Evolutionary conservation across 2,888 invertebrate species (phyloP).

Genomic region (Meiosimyza decipiens): DNA sequence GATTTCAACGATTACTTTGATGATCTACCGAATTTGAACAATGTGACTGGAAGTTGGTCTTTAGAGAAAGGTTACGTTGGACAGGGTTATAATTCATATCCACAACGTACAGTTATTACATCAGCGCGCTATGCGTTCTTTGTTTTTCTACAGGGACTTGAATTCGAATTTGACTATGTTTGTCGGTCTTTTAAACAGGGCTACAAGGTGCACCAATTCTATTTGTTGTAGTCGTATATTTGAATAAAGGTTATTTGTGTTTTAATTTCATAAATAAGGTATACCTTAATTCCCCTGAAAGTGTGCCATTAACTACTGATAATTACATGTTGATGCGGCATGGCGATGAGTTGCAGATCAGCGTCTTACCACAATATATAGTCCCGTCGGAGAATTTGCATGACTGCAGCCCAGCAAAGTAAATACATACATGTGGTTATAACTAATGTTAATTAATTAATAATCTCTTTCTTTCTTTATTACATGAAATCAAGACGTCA

Average conservation of each 20-base stretch:
- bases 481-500: no score
- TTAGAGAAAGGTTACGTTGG: conserved; percentile 73
- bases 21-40: conserved; percentile 47
- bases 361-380: conserved; percentile 79
- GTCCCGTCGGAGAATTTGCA: conserved; percentile 74
- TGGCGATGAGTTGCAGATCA: conserved; percentile 73
- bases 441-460: background rate
- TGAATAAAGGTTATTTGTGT: background rate
- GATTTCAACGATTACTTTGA: conserved; percentile 58
- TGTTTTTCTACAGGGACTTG: conserved; percentile 72
- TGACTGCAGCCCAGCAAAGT: conserved; percentile 70
- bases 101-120: conserved; percentile 74
- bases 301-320: conserved; percentile 61
- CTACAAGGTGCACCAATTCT: conserved; percentile 69
- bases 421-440: conserved; percentile 34
- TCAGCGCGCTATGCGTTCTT: conserved; percentile 75
- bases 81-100: conserved; percentile 73
- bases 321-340: conserved; percentile 63
- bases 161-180: conserved; percentile 75
- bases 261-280: conserved; percentile 48
- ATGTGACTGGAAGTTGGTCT: conserved; percentile 69
- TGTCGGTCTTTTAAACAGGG: conserved; percentile 80
- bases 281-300: conserved; percentile 63
- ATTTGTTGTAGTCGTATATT: background rate
- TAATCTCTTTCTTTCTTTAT: no score